Conservation (phyloP, 2,888 invertebrate genomes). For the Pammene aurita region DNA sequence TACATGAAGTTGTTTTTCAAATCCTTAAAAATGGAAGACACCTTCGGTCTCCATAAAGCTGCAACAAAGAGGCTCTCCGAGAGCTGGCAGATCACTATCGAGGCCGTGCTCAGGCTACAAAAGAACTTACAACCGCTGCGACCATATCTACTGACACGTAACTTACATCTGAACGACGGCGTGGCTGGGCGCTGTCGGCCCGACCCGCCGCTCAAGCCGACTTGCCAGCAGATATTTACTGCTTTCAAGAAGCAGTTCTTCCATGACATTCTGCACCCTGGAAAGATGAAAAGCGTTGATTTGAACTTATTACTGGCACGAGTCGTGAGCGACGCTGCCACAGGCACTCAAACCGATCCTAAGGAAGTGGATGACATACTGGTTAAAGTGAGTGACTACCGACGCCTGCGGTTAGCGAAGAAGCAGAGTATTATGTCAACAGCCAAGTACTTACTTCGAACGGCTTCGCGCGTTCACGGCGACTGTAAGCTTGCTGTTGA, state of each 20-base stretch:
- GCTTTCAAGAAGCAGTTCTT: slow-evolving; percentile 26
- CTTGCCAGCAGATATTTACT: slow-evolving; percentile 9
- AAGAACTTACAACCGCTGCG: slow-evolving; percentile 19
- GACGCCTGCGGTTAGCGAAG: background rate
- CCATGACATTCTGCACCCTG: slow-evolving; percentile 10
- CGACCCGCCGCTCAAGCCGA: background rate
- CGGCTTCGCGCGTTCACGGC: slow-evolving; percentile 19
- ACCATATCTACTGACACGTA: slow-evolving; percentile 17
- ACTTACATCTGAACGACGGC: slow-evolving; percentile 12
- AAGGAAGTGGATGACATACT: slow-evolving; percentile 1
- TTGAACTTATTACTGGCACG: slow-evolving; percentile 9
- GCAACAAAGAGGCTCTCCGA: background rate
- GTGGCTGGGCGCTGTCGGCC: slow-evolving; percentile 45
- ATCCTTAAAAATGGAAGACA: slow-evolving; percentile 18
- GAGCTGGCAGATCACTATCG: slow-evolving; percentile 28
- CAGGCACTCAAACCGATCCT: background rate
- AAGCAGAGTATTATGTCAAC: background rate
- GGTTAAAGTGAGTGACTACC: slow-evolving; percentile 15
- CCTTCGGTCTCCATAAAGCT: background rate
- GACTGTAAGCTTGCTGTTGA: background rate
- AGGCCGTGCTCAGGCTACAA: slow-evolving; percentile 24
- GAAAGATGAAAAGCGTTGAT: background rate
- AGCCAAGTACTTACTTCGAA: slow-evolving; percentile 18
- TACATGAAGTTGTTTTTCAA: slow-evolving; percentile 35
- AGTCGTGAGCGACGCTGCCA: background rate